Conservation (phyloP, 2,797 vertebrate species). For the Anableps anableps region DNA sequence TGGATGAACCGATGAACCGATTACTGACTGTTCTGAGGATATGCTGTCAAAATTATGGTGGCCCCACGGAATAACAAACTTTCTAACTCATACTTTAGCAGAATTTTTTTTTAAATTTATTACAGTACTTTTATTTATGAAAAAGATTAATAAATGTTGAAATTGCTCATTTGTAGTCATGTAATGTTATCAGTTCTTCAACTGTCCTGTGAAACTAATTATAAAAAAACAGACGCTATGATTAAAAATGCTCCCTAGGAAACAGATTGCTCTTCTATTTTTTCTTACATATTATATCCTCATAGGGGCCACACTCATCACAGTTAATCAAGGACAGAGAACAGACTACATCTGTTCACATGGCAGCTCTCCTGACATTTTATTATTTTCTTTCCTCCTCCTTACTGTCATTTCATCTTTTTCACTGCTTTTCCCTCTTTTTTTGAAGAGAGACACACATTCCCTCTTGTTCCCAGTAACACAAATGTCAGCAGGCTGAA, state of each 20-base stretch:
- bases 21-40: background rate
- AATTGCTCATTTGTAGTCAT: constrained; percentile 4
- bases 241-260: constrained; percentile 53
- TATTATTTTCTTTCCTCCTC: constrained; percentile 60
- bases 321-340: constrained; percentile 72
- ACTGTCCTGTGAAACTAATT: constrained; percentile 35
- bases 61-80: background rate
- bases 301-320: constrained; percentile 61
- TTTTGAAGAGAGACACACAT: constrained; percentile 32
- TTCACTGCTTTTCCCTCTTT: constrained; percentile 29
- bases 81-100: background rate
- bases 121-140: background rate
- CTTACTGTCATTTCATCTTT: constrained; percentile 56
- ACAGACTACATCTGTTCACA: constrained; percentile 74
- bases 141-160: background rate
- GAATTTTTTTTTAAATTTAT: background rate
- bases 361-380: constrained; percentile 65
- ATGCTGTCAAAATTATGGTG: background rate
- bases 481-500: constrained; percentile 75
- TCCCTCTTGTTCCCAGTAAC: constrained; percentile 54
- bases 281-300: constrained; percentile 55
- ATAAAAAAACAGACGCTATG: constrained; percentile 34
- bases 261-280: constrained; percentile 69
- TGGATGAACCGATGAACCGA: background rate
- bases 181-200: constrained; percentile 35